phyloP scores from a whole-genome alignment of 2,113 vertebrate species.

The Petromus typicus region DNA sequence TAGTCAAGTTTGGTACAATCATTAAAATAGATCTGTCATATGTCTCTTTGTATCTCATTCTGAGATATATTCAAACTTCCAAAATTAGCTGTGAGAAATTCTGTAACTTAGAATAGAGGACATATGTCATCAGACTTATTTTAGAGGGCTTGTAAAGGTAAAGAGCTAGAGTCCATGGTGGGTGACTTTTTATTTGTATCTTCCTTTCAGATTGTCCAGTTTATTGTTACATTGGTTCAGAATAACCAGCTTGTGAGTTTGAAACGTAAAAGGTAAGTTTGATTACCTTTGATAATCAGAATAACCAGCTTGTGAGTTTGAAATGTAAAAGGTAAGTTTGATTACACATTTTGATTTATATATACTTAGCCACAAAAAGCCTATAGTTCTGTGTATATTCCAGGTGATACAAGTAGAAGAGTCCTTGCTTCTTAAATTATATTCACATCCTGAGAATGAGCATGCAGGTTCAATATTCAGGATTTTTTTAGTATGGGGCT shows the following conservation, averaged over 20 bases:
- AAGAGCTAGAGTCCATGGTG: background rate
- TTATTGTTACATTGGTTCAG: conserved; percentile 96
- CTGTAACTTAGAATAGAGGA: background rate
- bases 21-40: background rate
- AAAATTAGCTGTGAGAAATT: conserved; percentile 30
- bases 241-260: conserved; percentile 96
- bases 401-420: background rate
- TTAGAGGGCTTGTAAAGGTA: background rate
- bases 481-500: no score
- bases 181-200: conserved; percentile 45
- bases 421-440: background rate
- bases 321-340: conserved; percentile 95
- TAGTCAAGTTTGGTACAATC: background rate
- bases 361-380: background rate
- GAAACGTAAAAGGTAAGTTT: conserved; percentile 95
- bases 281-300: no score
- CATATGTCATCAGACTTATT: background rate
- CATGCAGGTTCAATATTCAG: background rate
- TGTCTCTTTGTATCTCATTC: background rate
- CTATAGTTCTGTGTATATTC: background rate
- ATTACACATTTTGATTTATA: conserved; percentile 4
- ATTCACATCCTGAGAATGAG: background rate
- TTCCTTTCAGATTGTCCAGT: conserved; percentile 94
- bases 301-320: conserved; percentile 95
- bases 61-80: conserved; percentile 1